Conservation (phyloP, 2,113 vertebrate genomes). For the Tautogolabrus adspersus region DNA sequence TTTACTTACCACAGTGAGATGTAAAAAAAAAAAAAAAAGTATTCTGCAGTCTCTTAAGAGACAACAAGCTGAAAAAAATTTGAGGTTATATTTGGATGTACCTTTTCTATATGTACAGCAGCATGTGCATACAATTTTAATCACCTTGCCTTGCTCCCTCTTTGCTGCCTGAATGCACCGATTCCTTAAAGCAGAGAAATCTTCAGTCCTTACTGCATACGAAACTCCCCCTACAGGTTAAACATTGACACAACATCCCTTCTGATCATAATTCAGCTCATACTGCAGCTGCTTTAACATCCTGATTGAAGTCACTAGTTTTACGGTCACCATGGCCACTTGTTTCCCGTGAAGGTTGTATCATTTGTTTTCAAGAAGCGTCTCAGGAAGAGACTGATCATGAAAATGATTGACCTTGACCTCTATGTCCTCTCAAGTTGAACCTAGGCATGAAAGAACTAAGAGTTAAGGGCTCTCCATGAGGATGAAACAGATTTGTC, state of each 20-base stretch:
- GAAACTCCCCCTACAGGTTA: conserved; percentile 51
- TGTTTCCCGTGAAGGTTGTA: background rate
- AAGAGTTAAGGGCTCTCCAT: conserved; percentile 18
- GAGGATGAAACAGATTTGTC: conserved; percentile 8
- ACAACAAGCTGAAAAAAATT: conserved; percentile 8
- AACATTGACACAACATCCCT: background rate
- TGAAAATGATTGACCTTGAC: conserved; percentile 17
- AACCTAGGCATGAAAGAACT: background rate
- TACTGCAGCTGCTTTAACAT: conserved; percentile 8
- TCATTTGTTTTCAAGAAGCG: background rate
- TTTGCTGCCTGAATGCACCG: conserved; percentile 51
- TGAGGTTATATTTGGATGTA: conserved; percentile 62
- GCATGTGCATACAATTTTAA: conserved; percentile 69
- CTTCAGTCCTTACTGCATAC: conserved; percentile 18
- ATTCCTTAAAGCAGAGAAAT: conserved; percentile 44
- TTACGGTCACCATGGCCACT: background rate
- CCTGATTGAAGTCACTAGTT: background rate
- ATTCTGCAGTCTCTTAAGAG: background rate
- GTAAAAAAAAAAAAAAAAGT: background rate
- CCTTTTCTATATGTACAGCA: conserved; percentile 58
- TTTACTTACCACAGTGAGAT: background rate
- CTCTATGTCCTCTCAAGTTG: background rate
- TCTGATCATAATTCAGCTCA: conserved; percentile 16
- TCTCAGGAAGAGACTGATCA: background rate
- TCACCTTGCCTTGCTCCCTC: conserved; percentile 43